phyloP scores from a whole-genome alignment of 2,113 vertebrate genomes.

The Neotoma lepida region DNA sequence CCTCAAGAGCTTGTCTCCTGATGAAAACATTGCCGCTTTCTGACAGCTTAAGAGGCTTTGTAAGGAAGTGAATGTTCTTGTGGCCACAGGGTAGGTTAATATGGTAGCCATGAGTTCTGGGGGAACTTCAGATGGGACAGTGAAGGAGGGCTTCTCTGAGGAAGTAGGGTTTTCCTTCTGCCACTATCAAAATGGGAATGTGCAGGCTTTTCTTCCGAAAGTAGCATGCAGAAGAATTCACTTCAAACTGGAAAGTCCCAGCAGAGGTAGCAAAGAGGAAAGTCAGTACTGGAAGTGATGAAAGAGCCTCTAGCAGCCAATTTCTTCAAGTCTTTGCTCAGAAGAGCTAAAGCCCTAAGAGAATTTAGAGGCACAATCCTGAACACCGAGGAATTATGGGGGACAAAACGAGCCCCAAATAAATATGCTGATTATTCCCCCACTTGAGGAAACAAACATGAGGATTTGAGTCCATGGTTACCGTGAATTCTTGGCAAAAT shows the following conservation, averaged over 20 bases:
- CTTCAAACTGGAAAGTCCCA: background rate
- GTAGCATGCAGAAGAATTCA: background rate
- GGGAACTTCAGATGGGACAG: background rate
- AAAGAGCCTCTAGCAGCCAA: background rate
- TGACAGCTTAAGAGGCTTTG: background rate
- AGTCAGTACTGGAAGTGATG: background rate
- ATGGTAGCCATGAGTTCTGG: background rate
- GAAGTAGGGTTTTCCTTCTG: background rate
- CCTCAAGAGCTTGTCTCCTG: background rate
- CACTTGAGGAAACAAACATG: background rate
- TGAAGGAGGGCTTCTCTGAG: background rate
- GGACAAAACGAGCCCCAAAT: background rate
- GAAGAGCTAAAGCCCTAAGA: background rate
- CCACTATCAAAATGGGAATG: background rate
- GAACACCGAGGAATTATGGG: constrained; percentile 6
- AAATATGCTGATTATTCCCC: background rate
- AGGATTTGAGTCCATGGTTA: background rate
- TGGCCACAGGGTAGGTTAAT: background rate
- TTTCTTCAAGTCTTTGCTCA: constrained; percentile 10
- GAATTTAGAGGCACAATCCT: background rate
- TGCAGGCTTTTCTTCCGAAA: background rate
- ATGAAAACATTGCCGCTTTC: background rate
- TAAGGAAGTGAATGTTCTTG: background rate
- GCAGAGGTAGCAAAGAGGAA: background rate
- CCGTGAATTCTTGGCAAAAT: constrained; percentile 15